Percentiles rank a stretch among this genome's conserved stretches.
These are phyloP conservation scores for Coenobita brevimanus DNA, from an alignment of 1,140 invertebrate genomes.

Conservation along the genomic window DNA sequence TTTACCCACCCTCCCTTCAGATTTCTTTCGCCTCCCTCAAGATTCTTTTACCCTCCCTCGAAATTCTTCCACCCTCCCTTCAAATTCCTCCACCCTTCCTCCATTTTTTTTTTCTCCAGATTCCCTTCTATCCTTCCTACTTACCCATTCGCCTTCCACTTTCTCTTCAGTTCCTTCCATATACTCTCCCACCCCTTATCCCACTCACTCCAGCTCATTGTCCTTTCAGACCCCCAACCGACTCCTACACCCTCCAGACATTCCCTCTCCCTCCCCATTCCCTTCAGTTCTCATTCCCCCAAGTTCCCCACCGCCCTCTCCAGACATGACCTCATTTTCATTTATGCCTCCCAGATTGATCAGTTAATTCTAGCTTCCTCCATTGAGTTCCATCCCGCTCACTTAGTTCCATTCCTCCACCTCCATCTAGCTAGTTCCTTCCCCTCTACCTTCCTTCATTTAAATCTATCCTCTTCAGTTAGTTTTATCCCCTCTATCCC, in stretches of 20 bases:
- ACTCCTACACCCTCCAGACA: not conserved
- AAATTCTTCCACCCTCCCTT: not conserved
- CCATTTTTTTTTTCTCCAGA: not conserved
- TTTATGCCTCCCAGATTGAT: not conserved
- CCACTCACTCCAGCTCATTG: too few relatives aligned
- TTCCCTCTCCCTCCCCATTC: too few relatives aligned
- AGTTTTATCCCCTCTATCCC: not conserved
- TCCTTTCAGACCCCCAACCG: not conserved
- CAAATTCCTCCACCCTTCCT: not conserved
- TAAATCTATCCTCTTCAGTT: not conserved
- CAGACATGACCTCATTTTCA: too few relatives aligned
- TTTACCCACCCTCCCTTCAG: not conserved
- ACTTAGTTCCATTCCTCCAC: not conserved
- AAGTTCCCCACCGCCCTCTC: too few relatives aligned
- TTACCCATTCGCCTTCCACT: not conserved
- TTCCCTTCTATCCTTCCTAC: not conserved
- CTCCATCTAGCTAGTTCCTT: conserved; percentile 1
- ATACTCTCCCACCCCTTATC: not conserved
- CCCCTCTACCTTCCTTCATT: not conserved
- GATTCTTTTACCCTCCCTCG: not conserved
- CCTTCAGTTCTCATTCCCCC: too few relatives aligned
- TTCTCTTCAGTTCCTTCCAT: not conserved
- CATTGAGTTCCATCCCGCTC: not conserved
- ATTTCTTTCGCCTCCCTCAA: not conserved
- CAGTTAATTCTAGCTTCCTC: not conserved